A percentile compares a stretch with the other conserved stretches of the same genome.
These are phyloP conservation scores for Parauchenoglanis punctatus DNA, from an alignment of 2,797 vertebrate species.

Conservation along the genomic window DNA sequence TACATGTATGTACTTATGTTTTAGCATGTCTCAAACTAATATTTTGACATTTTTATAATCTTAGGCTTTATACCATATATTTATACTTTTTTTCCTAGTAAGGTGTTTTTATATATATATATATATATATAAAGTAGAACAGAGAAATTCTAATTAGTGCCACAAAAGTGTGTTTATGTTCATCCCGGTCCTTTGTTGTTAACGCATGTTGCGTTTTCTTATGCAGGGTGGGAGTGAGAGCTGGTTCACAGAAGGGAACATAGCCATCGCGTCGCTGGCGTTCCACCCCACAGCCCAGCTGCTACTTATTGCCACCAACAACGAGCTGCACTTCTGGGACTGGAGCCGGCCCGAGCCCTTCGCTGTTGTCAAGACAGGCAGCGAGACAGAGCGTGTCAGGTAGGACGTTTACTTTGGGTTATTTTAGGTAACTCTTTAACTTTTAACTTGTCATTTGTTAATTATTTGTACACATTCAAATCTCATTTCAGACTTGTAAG, in stretches of 20 bases:
- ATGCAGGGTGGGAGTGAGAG: conserved; percentile 95
- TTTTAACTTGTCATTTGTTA: not conserved
- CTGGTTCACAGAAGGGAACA: conserved; percentile 98
- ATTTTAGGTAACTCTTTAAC: not conserved
- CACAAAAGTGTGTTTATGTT: not conserved
- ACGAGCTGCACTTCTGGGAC: conserved; percentile 99
- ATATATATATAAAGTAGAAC: not conserved
- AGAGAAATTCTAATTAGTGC: not conserved
- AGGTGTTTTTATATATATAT: not conserved
- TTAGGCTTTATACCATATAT: not conserved
- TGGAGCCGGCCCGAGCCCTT: conserved; percentile 98
- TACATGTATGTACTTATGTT: conserved; percentile 86
- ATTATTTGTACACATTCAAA: conserved; percentile 6
- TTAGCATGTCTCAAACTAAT: not conserved
- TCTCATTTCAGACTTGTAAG: conserved; percentile 87
- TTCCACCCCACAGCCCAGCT: conserved; percentile 99
- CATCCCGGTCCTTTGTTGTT: not conserved
- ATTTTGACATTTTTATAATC: not conserved
- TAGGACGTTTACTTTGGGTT: conserved; percentile 57
- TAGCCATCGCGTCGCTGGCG: conserved; percentile 94
- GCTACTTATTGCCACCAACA: conserved; percentile 94
- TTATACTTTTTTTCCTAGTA: too few species aligned
- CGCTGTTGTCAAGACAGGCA: conserved; percentile 95
- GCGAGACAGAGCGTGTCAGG: conserved; percentile 95
- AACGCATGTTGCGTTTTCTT: not conserved